phyloP scores from a whole-genome alignment of 2,888 invertebrate genomes.

The Erebia aethiops region DNA sequence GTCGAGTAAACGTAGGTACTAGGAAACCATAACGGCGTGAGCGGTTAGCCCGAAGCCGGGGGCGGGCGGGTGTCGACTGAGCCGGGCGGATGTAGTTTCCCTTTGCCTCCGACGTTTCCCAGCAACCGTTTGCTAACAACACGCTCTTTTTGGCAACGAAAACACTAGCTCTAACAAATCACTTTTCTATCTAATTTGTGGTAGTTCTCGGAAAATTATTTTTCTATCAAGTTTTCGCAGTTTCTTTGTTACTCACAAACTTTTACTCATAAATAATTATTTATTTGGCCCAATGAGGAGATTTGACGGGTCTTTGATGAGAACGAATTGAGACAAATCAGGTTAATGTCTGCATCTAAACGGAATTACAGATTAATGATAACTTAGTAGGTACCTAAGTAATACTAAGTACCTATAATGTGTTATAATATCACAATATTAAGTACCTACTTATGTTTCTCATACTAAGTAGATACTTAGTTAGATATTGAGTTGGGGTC shows the following conservation, averaged over 20 bases:
- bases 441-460: no score
- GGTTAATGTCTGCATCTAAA: neutral
- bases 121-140: conserved; percentile 78
- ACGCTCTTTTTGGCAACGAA: conserved; percentile 46
- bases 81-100: conserved; percentile 61
- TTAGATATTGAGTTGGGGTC: neutral
- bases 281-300: neutral
- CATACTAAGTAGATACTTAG: no score
- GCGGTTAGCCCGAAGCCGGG: conserved; percentile 47
- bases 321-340: neutral
- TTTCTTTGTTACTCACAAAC: conserved; percentile 9
- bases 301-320: neutral
- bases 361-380: no score
- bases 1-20: conserved; percentile 5
- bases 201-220: conserved; percentile 28
- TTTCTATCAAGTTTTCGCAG: conserved; percentile 27
- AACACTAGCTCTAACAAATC: conserved; percentile 27
- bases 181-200: conserved; percentile 35
- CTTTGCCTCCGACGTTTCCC: conserved; percentile 61
- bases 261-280: conserved; percentile 1
- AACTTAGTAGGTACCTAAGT: neutral
- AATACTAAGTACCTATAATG: no score
- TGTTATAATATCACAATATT: no score
- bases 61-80: conserved; percentile 73
- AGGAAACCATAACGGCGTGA: conserved; percentile 21